Percentiles rank a stretch among this genome's conserved stretches.
Conservation (phyloP, 2,797 vertebrate genomes). For the Danio choprae region DNA sequence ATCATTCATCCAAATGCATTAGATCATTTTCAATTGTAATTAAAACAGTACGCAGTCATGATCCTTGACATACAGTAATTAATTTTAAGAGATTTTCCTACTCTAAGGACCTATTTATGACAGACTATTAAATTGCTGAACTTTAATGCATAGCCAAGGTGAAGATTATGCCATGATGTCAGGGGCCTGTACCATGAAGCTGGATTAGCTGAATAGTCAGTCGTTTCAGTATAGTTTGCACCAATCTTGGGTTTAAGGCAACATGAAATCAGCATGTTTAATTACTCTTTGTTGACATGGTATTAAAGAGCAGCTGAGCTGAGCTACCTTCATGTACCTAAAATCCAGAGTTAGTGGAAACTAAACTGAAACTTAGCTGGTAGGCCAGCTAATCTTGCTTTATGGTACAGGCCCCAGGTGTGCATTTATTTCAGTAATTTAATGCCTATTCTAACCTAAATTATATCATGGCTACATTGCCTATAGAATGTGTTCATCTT, state of each 20-base stretch:
- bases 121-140: not conserved
- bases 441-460: not conserved
- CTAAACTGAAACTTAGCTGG: too few species aligned
- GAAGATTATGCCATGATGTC: not conserved
- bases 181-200: too few species aligned
- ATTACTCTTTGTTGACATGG: too few species aligned
- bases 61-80: not conserved
- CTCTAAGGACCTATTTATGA: not conserved
- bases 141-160: not conserved
- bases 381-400: too few species aligned
- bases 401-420: not conserved
- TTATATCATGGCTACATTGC: not conserved
- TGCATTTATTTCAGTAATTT: not conserved
- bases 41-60: not conserved
- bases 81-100: not conserved
- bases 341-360: too few species aligned
- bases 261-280: too few species aligned
- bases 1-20: conserved; percentile 13
- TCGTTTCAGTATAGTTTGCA: too few species aligned
- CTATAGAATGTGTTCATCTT: not conserved
- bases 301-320: too few species aligned
- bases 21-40: not conserved
- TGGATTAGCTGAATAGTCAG: too few species aligned
- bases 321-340: too few species aligned
- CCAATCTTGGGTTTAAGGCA: too few species aligned